phyloP scores from a whole-genome alignment of 2,888 invertebrate species.

The Bembecia ichneumoniformis region DNA sequence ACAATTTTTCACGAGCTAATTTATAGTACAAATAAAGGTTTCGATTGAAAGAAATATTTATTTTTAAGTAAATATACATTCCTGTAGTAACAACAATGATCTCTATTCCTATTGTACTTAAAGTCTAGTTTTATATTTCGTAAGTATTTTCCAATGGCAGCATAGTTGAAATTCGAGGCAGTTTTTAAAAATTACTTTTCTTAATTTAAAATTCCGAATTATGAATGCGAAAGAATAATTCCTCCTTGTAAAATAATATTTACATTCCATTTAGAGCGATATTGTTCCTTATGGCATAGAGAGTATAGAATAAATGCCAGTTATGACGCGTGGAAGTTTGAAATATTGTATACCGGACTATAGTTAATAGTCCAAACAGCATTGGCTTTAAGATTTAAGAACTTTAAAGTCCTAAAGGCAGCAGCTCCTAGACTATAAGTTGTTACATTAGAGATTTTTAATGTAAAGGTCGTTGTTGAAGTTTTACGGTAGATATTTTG shows the following conservation, averaged over 20 bases:
- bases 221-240: too few relatives aligned
- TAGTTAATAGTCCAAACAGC: too few relatives aligned
- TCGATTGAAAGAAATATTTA: background rate
- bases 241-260: too few relatives aligned
- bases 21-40: background rate
- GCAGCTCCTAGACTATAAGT: slow-evolving; percentile 31
- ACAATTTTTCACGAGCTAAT: background rate
- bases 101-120: slow-evolving; percentile 21
- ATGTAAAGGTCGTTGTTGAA: slow-evolving; percentile 48
- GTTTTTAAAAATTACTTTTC: background rate
- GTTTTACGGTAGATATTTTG: slow-evolving; percentile 1
- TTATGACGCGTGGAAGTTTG: too few relatives aligned
- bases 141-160: slow-evolving; percentile 26
- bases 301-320: too few relatives aligned
- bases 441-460: slow-evolving; percentile 51
- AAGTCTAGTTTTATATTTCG: slow-evolving; percentile 20
- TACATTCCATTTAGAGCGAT: too few relatives aligned
- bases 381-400: slow-evolving; percentile 13
- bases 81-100: slow-evolving; percentile 27
- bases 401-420: slow-evolving; percentile 23
- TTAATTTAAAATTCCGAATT: too few relatives aligned
- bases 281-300: too few relatives aligned
- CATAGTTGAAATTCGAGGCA: slow-evolving; percentile 7
- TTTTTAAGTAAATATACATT: slow-evolving; percentile 14
- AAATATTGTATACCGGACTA: too few relatives aligned